Percentiles rank a stretch among this genome's conserved stretches.
Evolutionary conservation across 2,113 vertebrate species (phyloP).

Genomic region (Synodontis membranacea): DNA sequence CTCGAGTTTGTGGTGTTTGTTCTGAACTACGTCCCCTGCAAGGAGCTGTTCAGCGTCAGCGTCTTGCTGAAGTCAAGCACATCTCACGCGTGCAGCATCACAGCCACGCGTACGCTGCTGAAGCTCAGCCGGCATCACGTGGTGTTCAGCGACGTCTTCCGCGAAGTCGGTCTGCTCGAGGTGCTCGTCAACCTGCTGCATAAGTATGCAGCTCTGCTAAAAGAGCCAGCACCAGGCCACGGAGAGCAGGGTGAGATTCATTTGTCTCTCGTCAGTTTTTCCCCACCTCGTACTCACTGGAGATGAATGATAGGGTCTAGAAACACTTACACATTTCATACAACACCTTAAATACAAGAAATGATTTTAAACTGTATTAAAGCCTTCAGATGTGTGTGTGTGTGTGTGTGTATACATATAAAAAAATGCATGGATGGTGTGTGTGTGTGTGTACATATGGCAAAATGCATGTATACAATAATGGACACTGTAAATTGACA

Average conservation of each 20-base stretch:
- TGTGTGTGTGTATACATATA: too few species aligned
- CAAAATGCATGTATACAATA: neutral
- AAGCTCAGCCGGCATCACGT: constrained; percentile 90
- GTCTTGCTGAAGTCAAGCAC: constrained; percentile 92
- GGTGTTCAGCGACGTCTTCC: constrained; percentile 95
- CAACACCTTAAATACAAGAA: neutral
- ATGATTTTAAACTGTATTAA: neutral
- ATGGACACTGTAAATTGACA: neutral
- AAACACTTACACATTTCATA: too few species aligned
- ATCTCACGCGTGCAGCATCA: constrained; percentile 90
- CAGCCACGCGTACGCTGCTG: constrained; percentile 85
- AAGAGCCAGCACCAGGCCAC: constrained; percentile 84
- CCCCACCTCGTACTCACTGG: too few species aligned
- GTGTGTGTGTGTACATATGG: too few species aligned
- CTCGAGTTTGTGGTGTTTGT: constrained; percentile 95
- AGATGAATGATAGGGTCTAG: too few species aligned
- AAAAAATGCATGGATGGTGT: too few species aligned
- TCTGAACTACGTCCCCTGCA: constrained; percentile 97
- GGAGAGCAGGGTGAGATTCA: constrained; percentile 82
- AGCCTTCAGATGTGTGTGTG: neutral
- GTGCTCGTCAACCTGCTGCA: constrained; percentile 97
- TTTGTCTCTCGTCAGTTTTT: neutral
- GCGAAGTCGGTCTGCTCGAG: constrained; percentile 95
- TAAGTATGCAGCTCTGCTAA: constrained; percentile 96
- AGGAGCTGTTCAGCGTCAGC: constrained; percentile 97